phyloP scores from a whole-genome alignment of 2,888 invertebrate species.

The Strigamia crassipes region DNA sequence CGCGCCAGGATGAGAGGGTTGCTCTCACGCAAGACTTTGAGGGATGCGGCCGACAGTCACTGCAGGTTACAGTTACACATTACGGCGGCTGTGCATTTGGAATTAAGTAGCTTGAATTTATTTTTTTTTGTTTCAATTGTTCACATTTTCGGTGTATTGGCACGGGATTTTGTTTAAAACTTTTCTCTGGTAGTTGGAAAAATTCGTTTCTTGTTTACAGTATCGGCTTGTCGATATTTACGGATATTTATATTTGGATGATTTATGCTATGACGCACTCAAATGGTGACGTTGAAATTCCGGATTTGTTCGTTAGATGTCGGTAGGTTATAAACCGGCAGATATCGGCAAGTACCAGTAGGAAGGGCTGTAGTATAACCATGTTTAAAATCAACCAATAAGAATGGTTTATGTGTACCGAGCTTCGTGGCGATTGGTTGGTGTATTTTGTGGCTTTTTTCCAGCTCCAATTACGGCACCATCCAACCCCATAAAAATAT shows the following conservation, averaged over 20 bases:
- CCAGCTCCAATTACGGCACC: conserved; percentile 17
- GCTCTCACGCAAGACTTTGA: conserved; percentile 8
- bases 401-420: neutral
- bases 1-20: neutral
- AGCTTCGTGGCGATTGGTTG: neutral
- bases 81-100: neutral
- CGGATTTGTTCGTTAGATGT: neutral
- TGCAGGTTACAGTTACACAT: neutral
- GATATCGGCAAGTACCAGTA: neutral
- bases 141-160: neutral
- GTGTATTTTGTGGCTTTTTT: neutral
- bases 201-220: neutral
- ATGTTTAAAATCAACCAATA: neutral
- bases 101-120: neutral
- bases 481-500: neutral
- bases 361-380: neutral
- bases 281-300: neutral
- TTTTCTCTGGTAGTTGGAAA: neutral
- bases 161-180: neutral
- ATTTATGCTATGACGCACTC: conserved; percentile 12
- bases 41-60: neutral
- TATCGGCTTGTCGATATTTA: neutral
- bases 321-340: neutral
- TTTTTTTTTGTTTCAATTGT: neutral
- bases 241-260: neutral